These are phyloP conservation scores for Petaurus breviceps DNA, from an alignment of 2,113 vertebrate species.

Conservation along the genomic window DNA sequence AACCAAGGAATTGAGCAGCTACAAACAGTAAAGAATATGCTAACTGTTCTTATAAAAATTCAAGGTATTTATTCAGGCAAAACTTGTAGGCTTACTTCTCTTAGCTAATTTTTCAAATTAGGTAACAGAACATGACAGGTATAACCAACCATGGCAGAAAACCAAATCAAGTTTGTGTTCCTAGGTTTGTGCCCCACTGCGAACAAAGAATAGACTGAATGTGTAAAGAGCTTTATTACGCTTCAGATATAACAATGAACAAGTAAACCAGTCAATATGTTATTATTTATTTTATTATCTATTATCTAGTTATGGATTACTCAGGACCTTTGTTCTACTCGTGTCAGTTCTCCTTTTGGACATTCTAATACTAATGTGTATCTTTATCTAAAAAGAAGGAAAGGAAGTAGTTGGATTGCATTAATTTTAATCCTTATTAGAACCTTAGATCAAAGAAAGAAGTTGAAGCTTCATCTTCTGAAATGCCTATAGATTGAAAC, in stretches of 20 bases:
- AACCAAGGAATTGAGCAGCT: not conserved
- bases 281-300: too few species aligned
- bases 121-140: slow-evolving; percentile 16
- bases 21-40: not conserved
- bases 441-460: not conserved
- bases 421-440: slow-evolving; percentile 1
- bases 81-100: not conserved
- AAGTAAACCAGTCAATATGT: not conserved
- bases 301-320: not conserved
- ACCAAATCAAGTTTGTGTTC: not conserved
- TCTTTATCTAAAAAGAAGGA: not conserved
- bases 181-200: not conserved
- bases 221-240: not conserved
- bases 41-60: not conserved
- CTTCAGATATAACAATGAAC: not conserved
- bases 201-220: not conserved
- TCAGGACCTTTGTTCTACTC: not conserved
- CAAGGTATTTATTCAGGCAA: not conserved
- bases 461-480: not conserved
- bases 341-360: not conserved
- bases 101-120: slow-evolving; percentile 24
- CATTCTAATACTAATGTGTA: not conserved
- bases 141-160: slow-evolving; percentile 18
- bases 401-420: not conserved
- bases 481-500: not conserved